Conservation (phyloP, 2,888 invertebrate genomes). For the Smittia aterrima region DNA sequence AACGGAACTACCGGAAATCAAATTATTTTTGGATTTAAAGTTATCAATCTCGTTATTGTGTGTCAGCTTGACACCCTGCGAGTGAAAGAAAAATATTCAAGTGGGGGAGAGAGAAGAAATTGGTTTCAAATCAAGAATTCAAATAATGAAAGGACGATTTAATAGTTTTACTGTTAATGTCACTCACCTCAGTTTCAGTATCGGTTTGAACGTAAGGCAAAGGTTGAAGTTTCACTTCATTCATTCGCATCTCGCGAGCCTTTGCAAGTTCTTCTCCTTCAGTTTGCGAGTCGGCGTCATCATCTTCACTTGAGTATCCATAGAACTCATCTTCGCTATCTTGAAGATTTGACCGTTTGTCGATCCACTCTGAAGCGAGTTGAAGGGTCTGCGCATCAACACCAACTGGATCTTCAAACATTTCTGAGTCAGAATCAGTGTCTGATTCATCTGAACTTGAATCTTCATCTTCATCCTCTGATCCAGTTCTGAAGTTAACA, state of each 20-base stretch:
- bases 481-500: slow-evolving; percentile 81
- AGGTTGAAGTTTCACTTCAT: slow-evolving; percentile 66
- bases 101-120: slow-evolving; percentile 33
- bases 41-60: slow-evolving; percentile 43
- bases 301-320: slow-evolving; percentile 58
- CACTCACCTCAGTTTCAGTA: slow-evolving; percentile 69
- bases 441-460: slow-evolving; percentile 59
- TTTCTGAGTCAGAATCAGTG: slow-evolving; percentile 60
- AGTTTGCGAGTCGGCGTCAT: slow-evolving; percentile 68
- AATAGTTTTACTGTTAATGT: slow-evolving; percentile 42
- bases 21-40: slow-evolving; percentile 40
- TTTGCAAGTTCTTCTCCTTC: slow-evolving; percentile 68
- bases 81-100: slow-evolving; percentile 34
- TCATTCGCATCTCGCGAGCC: slow-evolving; percentile 65
- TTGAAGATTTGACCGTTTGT: slow-evolving; percentile 56
- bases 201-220: slow-evolving; percentile 64
- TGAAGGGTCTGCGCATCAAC: slow-evolving; percentile 62
- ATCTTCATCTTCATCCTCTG: slow-evolving; percentile 65
- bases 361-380: slow-evolving; percentile 68
- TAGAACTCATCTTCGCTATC: slow-evolving; percentile 53
- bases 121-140: slow-evolving; percentile 41
- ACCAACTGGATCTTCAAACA: slow-evolving; percentile 67
- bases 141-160: slow-evolving; percentile 44
- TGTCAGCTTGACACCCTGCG: slow-evolving; percentile 44
- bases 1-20: slow-evolving; percentile 19